Base-by-base conservation (phyloP, 2,888 invertebrate genomes). In the Margaritifera margaritifera region DNA sequence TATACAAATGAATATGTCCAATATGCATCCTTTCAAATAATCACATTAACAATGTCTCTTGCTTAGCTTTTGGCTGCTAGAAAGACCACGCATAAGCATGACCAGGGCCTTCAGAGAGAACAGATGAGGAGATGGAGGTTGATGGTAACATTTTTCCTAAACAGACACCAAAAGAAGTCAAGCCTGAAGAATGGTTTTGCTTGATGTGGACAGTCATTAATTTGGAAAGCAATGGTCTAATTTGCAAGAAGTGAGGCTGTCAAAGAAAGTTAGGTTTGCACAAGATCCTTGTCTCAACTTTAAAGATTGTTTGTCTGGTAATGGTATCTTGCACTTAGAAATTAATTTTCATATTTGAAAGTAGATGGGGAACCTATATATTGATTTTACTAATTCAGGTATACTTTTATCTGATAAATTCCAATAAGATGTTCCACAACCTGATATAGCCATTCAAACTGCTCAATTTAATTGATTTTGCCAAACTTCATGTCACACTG, bases 11-110 rank as follows among this genome's bases (percentile, higher is more conserved):
- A 84, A 66, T 61, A 15, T 86, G 86, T 72, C 68, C 70, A 25
- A 71, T 74, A 50, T 86, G 86, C 72, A 86, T 85, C 4, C 64
- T 83, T 4, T 60, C 77, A 22, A 84, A n/a, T n/a, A n/a, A 84
- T 75, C 68, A 69, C 31, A 69, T 66, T 22, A 72, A 61, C 18
- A 67, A 62, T n/a, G 61, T 62, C 11, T 65, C 69, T 31, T 84
- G 84, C 70, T 65, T 71, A 42, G 79, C 75, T 1, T 84, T 83
- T 77, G 72, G 74, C 15, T 71, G 63, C 15, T 67, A 69, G 62
- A 75, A 69, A 68, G 58, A 64, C 19, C 42, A 18, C 20, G 54
- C 1, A 19, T n/a, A 22, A 53, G 51, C 24, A 62, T 53, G 0
- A 62, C 18, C 24, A 53, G 24, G 53, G 8, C 24, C 18, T 25